Base-by-base conservation (phyloP, 2,888 invertebrate genomes). In the Agonopterix alstromeriana region DNA sequence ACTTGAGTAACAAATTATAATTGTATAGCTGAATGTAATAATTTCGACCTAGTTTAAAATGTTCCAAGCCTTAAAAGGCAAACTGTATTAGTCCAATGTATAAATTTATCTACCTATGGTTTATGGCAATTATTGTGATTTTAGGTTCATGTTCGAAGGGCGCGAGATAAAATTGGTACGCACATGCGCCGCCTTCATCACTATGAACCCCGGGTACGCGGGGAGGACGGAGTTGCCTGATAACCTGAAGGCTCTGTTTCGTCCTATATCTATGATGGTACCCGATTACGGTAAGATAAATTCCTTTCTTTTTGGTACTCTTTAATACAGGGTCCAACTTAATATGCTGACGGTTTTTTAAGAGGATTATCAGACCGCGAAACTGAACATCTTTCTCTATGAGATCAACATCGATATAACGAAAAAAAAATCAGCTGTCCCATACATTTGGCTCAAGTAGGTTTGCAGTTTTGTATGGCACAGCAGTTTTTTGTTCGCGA, bases 121-220 rank as follows among this genome's bases (percentile, higher is more conserved):
- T 27, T 27, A 27, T 27, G 27, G 27, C 27, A 27, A 27, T 27
- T 5, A 27, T 1, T 5, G 27, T 27, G 27, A 7, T 63, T 72
- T 55, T 55, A 92, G 96, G 62, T 97, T 97, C 66, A 93, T 95
- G 91, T 97, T 97, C 77, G 97, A 97, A 80, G 96, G 97, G 0
- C 91, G 96, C 3, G 95, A 95, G 81, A 97, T 97, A 46, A 96
- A 94, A 70, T 77, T 97, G 35, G 92, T 95, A 0, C 92, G 90
- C 54, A 93, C 93, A 1, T 97, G 96, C 65, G 95, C 96, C 0
- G 94, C 95, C 0, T 97, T 96, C 65, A 95, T 97, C 57, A 97
- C 97, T 0, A 97, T 97, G 97, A 97, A 97, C 82, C 97, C 97
- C 0, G 97, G 97, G 1, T 97, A 97, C 70, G 97, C 96, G 1